These are phyloP conservation scores for Carlito syrichta DNA, from an alignment of 2,113 vertebrate species.

Conservation along the genomic window DNA sequence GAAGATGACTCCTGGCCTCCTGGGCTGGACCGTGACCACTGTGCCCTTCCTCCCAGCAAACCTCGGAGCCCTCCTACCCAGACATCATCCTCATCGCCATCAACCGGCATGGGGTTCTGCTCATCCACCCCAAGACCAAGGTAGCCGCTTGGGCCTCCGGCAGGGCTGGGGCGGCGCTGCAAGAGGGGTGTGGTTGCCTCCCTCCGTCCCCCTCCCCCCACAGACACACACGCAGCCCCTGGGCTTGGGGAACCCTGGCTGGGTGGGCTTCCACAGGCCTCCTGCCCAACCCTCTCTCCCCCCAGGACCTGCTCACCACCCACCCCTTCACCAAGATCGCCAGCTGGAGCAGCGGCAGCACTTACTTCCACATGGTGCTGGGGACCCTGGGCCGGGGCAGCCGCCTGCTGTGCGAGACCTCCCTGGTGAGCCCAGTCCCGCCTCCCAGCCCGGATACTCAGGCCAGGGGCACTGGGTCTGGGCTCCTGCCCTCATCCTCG, in stretches of 20 bases:
- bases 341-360: conserved; percentile 97
- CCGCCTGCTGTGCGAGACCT: conserved; percentile 96
- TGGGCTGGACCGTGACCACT: neutral
- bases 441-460: neutral
- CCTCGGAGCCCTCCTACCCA: conserved; percentile 90
- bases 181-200: fast-evolving
- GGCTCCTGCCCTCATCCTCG: neutral
- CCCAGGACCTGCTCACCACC: conserved; percentile 89
- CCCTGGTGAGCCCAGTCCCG: conserved; percentile 87
- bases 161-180: neutral
- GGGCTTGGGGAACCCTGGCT: neutral
- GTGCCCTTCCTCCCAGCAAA: conserved; percentile 86
- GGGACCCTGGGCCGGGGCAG: conserved; percentile 91
- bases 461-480: neutral
- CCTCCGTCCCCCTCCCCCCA: neutral
- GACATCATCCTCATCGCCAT: conserved; percentile 94
- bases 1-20: neutral
- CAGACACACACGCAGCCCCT: too few relatives aligned
- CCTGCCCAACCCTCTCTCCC: neutral
- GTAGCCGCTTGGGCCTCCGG: conserved; percentile 71
- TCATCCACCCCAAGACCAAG: conserved; percentile 96
- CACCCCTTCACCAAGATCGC: conserved; percentile 94
- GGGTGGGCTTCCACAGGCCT: neutral
- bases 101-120: conserved; percentile 91
- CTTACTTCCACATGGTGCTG: conserved; percentile 96